Conservation (phyloP, 2,797 vertebrate genomes). For the Sebastes variabilis region DNA sequence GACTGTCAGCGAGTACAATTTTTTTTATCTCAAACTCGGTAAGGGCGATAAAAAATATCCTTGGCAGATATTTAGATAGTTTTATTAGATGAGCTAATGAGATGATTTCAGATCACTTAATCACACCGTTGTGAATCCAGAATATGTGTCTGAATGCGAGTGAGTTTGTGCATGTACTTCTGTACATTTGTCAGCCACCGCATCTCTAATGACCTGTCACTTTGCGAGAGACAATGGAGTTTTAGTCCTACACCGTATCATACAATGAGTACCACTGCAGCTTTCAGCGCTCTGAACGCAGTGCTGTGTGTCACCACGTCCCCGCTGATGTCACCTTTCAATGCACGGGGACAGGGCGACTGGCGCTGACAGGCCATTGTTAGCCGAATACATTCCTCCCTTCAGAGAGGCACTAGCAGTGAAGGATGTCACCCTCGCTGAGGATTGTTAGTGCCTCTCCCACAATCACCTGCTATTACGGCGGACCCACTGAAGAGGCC, state of each 20-base stretch:
- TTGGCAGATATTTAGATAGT: neutral
- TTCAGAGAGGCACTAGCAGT: constrained; percentile 35
- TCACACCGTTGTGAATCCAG: neutral
- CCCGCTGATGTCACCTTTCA: constrained; percentile 55
- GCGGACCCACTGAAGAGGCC: constrained; percentile 44
- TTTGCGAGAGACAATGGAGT: constrained; percentile 14
- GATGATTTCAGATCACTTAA: neutral
- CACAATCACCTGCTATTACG: constrained; percentile 70
- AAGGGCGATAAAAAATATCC: neutral
- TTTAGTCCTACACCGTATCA: constrained; percentile 12
- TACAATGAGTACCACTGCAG: constrained; percentile 3
- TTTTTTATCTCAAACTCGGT: neutral
- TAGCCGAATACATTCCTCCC: constrained; percentile 53
- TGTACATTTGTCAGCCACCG: constrained; percentile 1
- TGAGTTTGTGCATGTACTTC: neutral
- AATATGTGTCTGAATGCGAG: neutral
- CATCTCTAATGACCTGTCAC: constrained; percentile 43
- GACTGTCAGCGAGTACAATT: neutral
- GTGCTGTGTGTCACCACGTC: constrained; percentile 43
- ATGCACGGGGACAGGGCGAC: constrained; percentile 9
- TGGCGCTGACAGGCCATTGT: constrained; percentile 67
- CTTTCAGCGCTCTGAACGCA: constrained; percentile 10
- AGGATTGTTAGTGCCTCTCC: constrained; percentile 53
- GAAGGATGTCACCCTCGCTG: constrained; percentile 61
- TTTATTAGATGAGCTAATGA: neutral